Evolutionary conservation across 2,888 invertebrate species (phyloP), one percentile per base, ranked within the genome.

Genomic region (Serrognathus titanus): DNA sequence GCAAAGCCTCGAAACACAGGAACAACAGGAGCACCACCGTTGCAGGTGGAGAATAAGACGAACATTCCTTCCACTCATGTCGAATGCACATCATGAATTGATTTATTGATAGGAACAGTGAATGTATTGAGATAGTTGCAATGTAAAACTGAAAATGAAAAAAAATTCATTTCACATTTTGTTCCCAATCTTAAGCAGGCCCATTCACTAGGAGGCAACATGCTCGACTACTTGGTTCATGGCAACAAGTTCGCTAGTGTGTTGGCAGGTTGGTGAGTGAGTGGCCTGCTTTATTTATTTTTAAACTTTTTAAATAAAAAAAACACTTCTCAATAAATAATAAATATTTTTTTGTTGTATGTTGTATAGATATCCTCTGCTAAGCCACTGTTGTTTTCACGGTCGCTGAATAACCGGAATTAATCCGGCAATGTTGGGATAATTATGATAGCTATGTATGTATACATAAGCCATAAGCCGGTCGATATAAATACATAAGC

Each of bases 21-120:
- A 97, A 94, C 55, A 97, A 82, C 49, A 97, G 79, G 40, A 97
- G 81, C 7, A 97, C 89, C 12, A 98, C 97, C 0, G 97, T 98
- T 1, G 94, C 94, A 2, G 98, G 97, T 12, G 98, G 97, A 5
- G 95, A 94, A 75, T 92, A 94, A 0, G 90, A 84, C 39, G 93
- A 91, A 76, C 98, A 98, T 64, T 92, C 93, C 69, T 92, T 90
- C 96, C 97, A 98, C 75, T 97, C 97, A 71, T 89, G 89, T 60
- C 89, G 84, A 49, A 98, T 89, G 74, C 99, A 99, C 65, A 88
- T 88, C 58, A 96, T 86, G 75, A 99, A 97, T 78, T 98, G 97
- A 76, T 93, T 90, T 63, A 97, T 84, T 2, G 95, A 89, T 75
- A 99, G 81, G 70, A 94, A 89, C 66, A 99, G 83, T 10, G 97